Evolutionary conservation across 2,888 invertebrate species (phyloP), one percentile per base, ranked within the genome.

Genomic region (Thumatha senex): DNA sequence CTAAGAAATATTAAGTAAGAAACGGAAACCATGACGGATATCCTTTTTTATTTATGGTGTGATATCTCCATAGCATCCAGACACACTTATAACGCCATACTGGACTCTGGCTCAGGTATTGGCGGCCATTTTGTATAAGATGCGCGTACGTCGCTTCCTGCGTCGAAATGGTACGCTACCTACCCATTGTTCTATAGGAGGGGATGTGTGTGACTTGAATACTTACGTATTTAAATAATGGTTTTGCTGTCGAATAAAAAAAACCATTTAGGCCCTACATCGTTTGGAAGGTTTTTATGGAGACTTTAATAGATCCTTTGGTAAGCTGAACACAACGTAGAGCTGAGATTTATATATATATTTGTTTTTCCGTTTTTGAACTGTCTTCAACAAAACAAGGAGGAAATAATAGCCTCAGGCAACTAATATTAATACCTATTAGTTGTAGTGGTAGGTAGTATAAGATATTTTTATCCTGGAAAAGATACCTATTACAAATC

Each of bases 111-210:
- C 70, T 72, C 76, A 81, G 77, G 84, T 86, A 85, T 82, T 76
- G 70, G 61, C 69, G 56, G 76, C 78, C 82, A 83, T 84, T 89
- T 88, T 82, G 86, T 88, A 90, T 68, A 67, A 58, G 63, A 62
- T 66, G 76, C 89, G 89, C 90, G 90, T 90, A 68, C 88, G 77
- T 58, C 77, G 86, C 81, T 89, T 89, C 89, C 89, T 89, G 89
- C 85, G 80, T 72, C 86, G 75, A 87, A 90, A 89, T 88, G 78
- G 82, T 83, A 85, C 79, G 84, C 85, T 85, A 84, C 84, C 86
- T 78, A 76, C 78, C 89, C 72, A 90, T 90, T 90, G 89, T 90
- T 83, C 73, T 70, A 63, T 74, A 67, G 78, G 86, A 83, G 84
- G 89, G 88, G 87, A 86, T 85, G 82, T 66, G 56, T 84, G 89